A percentile compares a stretch with the other conserved stretches of the same genome.
These are phyloP conservation scores for Thyatira batis DNA, from an alignment of 2,888 invertebrate genomes.

Conservation along the genomic window DNA sequence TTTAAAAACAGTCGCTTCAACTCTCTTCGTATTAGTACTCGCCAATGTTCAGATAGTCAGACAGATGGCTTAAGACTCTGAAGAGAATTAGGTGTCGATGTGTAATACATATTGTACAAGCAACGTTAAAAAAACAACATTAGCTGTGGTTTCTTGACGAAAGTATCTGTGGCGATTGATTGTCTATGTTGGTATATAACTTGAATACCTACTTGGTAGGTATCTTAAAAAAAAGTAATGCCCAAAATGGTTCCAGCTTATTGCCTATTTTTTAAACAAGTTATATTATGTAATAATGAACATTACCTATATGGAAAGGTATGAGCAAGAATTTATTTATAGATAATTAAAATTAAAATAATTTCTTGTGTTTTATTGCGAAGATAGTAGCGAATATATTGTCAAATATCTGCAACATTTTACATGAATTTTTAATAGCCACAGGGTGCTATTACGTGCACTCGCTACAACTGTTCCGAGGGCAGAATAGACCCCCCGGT, in stretches of 20 bases:
- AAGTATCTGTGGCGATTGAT: not conserved
- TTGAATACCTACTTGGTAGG: no score
- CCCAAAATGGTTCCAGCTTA: no score
- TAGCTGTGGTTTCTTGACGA: not conserved
- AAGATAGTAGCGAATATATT: slow-evolving; percentile 8
- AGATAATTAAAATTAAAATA: no score
- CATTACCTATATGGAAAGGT: no score
- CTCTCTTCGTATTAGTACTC: not conserved
- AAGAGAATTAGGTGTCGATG: slow-evolving; percentile 37
- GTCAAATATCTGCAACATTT: slow-evolving; percentile 50
- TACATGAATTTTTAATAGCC: slow-evolving; percentile 47
- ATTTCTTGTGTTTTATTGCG: not conserved
- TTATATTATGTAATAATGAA: slow-evolving; percentile 2
- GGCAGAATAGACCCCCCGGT: slow-evolving; percentile 49
- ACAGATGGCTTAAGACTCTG: not conserved
- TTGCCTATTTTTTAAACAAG: not conserved
- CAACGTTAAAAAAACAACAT: not conserved
- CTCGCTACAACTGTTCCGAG: slow-evolving; percentile 30
- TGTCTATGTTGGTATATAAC: not conserved
- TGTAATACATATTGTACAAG: slow-evolving; percentile 26
- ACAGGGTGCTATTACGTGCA: slow-evolving; percentile 57
- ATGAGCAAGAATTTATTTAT: no score
- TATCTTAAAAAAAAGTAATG: no score
- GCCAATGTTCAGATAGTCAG: not conserved
- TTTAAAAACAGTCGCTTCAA: no score